Evolutionary conservation across 23 tunicate genomes (phyloP).

Genomic region (Halocynthia aurantium): DNA sequence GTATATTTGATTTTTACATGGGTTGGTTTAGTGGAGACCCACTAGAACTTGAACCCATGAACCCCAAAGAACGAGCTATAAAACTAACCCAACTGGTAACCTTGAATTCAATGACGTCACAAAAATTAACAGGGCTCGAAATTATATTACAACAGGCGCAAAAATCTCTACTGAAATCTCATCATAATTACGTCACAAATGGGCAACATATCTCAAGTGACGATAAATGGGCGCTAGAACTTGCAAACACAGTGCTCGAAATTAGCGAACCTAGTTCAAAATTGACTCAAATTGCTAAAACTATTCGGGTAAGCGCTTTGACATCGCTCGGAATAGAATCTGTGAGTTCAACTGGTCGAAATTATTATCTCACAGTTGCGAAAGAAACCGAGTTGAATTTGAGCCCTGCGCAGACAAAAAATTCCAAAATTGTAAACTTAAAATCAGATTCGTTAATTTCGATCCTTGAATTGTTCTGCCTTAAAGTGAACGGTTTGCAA

Average conservation of each 20-base stretch:
- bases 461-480: conserved; percentile 4
- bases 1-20: conserved; percentile 32
- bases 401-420: neutral
- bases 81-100: conserved; percentile 20
- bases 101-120: neutral
- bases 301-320: conserved; percentile 11
- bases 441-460: too few species aligned
- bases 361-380: conserved; percentile 65
- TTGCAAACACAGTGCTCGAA: conserved; percentile 25
- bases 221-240: conserved; percentile 76
- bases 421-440: too few species aligned
- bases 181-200: conserved; percentile 11
- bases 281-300: conserved; percentile 31
- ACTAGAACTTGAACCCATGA: conserved; percentile 45
- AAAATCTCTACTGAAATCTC: conserved; percentile 14
- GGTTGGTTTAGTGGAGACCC: conserved; percentile 73
- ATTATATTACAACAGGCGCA: conserved; percentile 34
- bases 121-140: conserved; percentile 6
- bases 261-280: neutral
- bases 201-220: conserved; percentile 30
- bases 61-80: conserved; percentile 29
- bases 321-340: conserved; percentile 19
- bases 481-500: conserved; percentile 12
- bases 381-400: conserved; percentile 29
- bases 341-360: conserved; percentile 48